phyloP scores from a whole-genome alignment of 2,113 vertebrate species.

The Piaya cayana region DNA sequence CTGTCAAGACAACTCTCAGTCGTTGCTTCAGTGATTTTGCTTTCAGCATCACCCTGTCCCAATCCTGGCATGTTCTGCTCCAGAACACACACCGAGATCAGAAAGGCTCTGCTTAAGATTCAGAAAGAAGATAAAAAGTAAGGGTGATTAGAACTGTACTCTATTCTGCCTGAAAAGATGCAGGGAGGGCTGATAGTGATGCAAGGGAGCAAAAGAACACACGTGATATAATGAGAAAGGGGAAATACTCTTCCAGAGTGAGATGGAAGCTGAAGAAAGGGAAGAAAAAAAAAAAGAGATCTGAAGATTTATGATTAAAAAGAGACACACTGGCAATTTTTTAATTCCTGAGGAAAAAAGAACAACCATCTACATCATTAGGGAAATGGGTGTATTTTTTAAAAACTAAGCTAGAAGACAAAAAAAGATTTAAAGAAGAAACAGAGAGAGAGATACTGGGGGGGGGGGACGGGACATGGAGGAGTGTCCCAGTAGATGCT shows the following conservation, averaged over 20 bases:
- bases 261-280: neutral
- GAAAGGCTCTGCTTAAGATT: slow-evolving; percentile 31
- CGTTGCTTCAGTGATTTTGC: neutral
- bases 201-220: neutral
- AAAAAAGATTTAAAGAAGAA: neutral
- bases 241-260: neutral
- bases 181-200: neutral
- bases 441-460: neutral
- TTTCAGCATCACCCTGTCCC: slow-evolving; percentile 17
- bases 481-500: neutral
- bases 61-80: neutral
- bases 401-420: neutral
- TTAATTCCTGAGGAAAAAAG: neutral
- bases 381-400: neutral
- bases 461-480: too few species aligned
- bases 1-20: neutral
- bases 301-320: neutral
- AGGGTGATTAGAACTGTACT: neutral
- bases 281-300: neutral
- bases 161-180: neutral
- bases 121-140: slow-evolving; percentile 26
- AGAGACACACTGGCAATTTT: neutral
- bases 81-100: slow-evolving; percentile 61
- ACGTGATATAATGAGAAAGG: neutral
- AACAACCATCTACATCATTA: neutral